Evolutionary conservation across 2,113 vertebrate genomes (phyloP), one percentile per base, ranked within the genome.

Genomic region (Sinocyclocheilus maitianheensis): DNA sequence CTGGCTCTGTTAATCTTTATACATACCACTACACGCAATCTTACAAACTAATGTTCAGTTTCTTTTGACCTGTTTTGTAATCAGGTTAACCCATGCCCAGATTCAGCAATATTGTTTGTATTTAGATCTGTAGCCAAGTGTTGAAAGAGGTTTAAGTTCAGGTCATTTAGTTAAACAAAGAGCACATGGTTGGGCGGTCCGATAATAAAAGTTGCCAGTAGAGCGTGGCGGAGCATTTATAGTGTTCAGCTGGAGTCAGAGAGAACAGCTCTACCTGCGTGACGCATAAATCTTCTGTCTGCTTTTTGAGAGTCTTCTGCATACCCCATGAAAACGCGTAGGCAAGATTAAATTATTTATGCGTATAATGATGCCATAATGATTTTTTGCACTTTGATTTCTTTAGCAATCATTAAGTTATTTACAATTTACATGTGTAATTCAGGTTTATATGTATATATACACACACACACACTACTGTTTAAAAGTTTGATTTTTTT

Each of bases 71-170:
- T 69, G 58, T 10, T 85, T 79, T 58, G 11, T 76, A 67, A 84
- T 84, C 43, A 81, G 9, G 62, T 22, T 88, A 75, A 85, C 84
- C 84, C 53, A 16, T 79, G 81, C 37, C 48, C 77, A 34, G 20
- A 90, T 86, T 75, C 86, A 34, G 72, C 83, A 51, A 84, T 94
- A 74, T 87, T 94, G 18, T 67, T 94, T 76, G 85, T 92, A 81
- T 90, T 92, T 0, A 67, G 82, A 3, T 2, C 67, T 11, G 53
- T 11, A 51, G 9, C 26, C 77, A 37, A 63, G 55, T 81, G 48
- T 20, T 51, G 53, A 78, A 75, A 77, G 51, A 72, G 74, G 77
- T 79, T 89, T 84, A 87, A 63, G 26, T 62, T 74, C 83, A 78
- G 65, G 84, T 84, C 18, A 71, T 76, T 76, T 75, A 62, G 46